Percentiles rank a stretch among this genome's conserved stretches.
Evolutionary conservation across 2,888 invertebrate genomes (phyloP).

Genomic region (Pasiphila rectangulata): DNA sequence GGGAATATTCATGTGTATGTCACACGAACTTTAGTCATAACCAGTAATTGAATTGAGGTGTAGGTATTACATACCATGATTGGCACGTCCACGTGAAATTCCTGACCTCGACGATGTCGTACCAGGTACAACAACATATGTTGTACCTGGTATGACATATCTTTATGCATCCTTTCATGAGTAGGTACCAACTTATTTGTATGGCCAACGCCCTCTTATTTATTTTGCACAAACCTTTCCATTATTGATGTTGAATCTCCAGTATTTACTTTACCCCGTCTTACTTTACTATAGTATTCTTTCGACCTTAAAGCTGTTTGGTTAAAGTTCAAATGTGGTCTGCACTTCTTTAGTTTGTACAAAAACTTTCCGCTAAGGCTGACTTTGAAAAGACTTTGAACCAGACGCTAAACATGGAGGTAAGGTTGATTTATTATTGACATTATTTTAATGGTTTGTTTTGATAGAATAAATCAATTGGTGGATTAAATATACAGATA

Average conservation of each 20-base stretch:
- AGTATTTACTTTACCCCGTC: too few species aligned
- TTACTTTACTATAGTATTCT: background rate
- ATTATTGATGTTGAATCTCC: conserved; percentile 3
- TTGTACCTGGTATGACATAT: background rate
- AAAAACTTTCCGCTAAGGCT: conserved; percentile 45
- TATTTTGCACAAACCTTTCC: background rate
- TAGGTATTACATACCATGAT: background rate
- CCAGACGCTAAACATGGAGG: conserved; percentile 30
- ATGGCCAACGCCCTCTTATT: conserved; percentile 5
- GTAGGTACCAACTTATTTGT: background rate
- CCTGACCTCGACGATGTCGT: background rate
- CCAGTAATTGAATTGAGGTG: background rate
- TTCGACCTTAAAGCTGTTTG: background rate
- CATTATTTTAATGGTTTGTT: conserved; percentile 13
- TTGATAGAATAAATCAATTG: conserved; percentile 7
- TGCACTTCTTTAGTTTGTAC: background rate
- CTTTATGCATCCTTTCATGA: conserved; percentile 7
- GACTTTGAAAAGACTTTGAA: conserved; percentile 47
- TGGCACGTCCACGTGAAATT: background rate
- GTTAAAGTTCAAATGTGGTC: background rate
- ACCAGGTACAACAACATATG: background rate
- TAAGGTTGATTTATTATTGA: conserved; percentile 28
- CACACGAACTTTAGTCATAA: too few species aligned
- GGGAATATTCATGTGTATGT: too few species aligned
- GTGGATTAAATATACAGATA: background rate